Base-by-base conservation (phyloP, 2,888 invertebrate species). In the Junonia oenone region DNA sequence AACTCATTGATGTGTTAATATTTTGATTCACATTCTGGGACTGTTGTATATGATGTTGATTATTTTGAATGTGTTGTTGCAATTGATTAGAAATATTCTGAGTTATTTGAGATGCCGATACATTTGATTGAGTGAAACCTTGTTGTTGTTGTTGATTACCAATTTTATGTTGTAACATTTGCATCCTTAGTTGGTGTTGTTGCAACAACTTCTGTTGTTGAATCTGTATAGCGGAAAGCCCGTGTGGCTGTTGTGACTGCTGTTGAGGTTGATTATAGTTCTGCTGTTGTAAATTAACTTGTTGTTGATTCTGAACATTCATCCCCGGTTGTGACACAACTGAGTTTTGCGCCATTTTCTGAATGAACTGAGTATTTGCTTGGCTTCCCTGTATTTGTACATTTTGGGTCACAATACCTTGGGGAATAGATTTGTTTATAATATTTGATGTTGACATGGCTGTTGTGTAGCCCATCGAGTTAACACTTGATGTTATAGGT, bases 101-200 rank as follows among this genome's bases (percentile, higher is more conserved):
- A 40, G 77, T 78, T 68, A 89, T 83, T 68, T 90, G 91, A 19
- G 87, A 77, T 1, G 83, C 79, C 19, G 85, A 78, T 0, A 83
- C 79, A 66, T 83, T 88, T 8, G 83, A 75, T 62, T 91, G 91
- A 11, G 79, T 81, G 59, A 83, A 86, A 38, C 67, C 68, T 62
- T 86, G 85, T 61, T 71, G 70, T 19, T 63, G 70, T 51, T 71
- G 70, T 54, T 68, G 68, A 37, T 63, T 66, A 2, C 58, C 57
- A 38, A 66, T 63, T 49, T 69, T 71, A 38, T 71, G 71, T 59
- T 79, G 80, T 31, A 90, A 62, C 83, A 89, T 86, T 68, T 88
- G 87, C 83, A 92, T 91, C 67, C 91, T 86, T 5, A 91, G 76
- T 59, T 91, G 92, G 57, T 92, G 92, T 69, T 92, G 92, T 68